These are phyloP conservation scores for Potorous gilbertii DNA, from an alignment of 2,797 vertebrate species.

Conservation along the genomic window DNA sequence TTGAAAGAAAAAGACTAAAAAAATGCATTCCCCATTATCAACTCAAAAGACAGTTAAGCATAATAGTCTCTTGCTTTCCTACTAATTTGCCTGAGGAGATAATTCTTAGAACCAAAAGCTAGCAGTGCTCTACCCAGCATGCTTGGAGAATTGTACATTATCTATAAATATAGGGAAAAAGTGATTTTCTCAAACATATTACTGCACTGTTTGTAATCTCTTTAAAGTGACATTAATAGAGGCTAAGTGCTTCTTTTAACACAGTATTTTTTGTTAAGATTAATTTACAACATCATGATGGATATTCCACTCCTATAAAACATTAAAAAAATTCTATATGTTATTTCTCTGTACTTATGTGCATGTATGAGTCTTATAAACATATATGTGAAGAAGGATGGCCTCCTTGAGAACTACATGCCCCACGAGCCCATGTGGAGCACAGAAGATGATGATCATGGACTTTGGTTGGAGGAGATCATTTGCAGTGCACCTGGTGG, in stretches of 20 bases:
- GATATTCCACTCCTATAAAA: constrained; percentile 38
- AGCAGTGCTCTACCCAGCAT: constrained; percentile 49
- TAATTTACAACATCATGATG: constrained; percentile 13
- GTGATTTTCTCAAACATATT: constrained; percentile 20
- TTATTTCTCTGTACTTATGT: constrained; percentile 26
- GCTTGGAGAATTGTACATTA: constrained; percentile 51
- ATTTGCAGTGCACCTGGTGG: background rate
- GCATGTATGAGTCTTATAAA: background rate
- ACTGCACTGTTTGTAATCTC: constrained; percentile 49
- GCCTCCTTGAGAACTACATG: background rate
- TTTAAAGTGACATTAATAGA: constrained; percentile 62
- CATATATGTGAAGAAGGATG: background rate
- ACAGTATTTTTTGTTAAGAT: constrained; percentile 53
- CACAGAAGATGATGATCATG: background rate
- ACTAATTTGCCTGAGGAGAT: constrained; percentile 68
- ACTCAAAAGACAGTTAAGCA: constrained; percentile 21
- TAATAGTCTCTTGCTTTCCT: constrained; percentile 69
- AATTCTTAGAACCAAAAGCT: constrained; percentile 67
- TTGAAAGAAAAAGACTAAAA: constrained; percentile 48
- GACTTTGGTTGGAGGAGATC: background rate
- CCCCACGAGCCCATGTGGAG: background rate
- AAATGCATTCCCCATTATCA: constrained; percentile 63
- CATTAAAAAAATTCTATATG: constrained; percentile 30
- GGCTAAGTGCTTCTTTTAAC: constrained; percentile 61
- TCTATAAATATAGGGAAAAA: constrained; percentile 56